Evolutionary conservation across 2,797 vertebrate species (phyloP).

Genomic region (Neomorphus geoffroyi): DNA sequence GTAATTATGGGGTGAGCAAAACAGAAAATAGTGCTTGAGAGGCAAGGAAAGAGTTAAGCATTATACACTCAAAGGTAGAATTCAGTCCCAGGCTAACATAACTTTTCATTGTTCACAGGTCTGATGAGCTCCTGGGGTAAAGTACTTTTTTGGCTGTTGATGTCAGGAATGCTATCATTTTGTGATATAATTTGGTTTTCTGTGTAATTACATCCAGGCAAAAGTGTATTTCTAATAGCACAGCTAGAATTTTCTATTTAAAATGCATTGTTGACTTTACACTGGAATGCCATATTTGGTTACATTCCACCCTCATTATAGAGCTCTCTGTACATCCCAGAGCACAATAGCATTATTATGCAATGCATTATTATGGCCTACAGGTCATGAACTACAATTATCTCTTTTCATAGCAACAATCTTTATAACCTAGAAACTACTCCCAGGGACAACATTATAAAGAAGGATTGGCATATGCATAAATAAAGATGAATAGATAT

Average conservation of each 20-base stretch:
- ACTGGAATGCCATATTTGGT: conserved; percentile 33
- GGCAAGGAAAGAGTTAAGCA: conserved; percentile 49
- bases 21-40: background rate
- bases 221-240: conserved; percentile 67
- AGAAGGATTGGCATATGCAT: too few relatives aligned
- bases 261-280: conserved; percentile 64
- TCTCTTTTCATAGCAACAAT: conserved; percentile 55
- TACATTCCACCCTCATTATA: conserved; percentile 65
- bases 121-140: conserved; percentile 56
- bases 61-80: background rate
- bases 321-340: conserved; percentile 62
- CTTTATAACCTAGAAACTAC: conserved; percentile 59
- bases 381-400: conserved; percentile 59
- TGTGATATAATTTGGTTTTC: conserved; percentile 63
- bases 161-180: conserved; percentile 51
- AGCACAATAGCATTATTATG: conserved; percentile 71
- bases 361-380: conserved; percentile 46
- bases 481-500: too few relatives aligned
- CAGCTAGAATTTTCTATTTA: conserved; percentile 69
- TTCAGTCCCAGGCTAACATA: background rate
- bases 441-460: too few relatives aligned
- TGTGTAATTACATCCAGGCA: conserved; percentile 66
- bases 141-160: conserved; percentile 57
- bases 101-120: conserved; percentile 66
- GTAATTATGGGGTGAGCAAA: background rate